Percentiles rank a stretch among this genome's conserved stretches.
Evolutionary conservation across 2,888 invertebrate species (phyloP).

Genomic region (Hemicrepidius hirtus): DNA sequence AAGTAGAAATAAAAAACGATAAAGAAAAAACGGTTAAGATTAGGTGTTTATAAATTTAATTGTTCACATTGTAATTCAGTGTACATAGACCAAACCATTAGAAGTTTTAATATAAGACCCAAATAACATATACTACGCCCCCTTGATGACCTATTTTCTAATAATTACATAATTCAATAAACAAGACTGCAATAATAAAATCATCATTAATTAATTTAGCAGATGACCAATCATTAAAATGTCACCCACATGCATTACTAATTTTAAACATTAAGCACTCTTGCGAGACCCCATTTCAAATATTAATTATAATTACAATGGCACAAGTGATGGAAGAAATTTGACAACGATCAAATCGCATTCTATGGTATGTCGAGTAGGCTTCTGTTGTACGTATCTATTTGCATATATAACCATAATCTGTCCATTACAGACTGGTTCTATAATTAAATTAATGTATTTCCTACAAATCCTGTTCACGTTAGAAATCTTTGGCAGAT

Average conservation of each 20-base stretch:
- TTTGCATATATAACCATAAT: slow-evolving; percentile 54
- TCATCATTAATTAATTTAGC: neutral
- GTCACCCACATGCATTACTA: slow-evolving; percentile 16
- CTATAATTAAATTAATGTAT: slow-evolving; percentile 54
- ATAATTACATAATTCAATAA: neutral
- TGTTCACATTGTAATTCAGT: no score
- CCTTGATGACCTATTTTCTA: no score
- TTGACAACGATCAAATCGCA: slow-evolving; percentile 14
- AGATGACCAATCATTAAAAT: slow-evolving; percentile 8
- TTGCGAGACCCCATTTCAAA: slow-evolving; percentile 8
- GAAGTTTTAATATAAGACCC: no score
- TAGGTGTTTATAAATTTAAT: no score
- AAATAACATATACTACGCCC: no score
- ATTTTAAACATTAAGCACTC: slow-evolving; percentile 2
- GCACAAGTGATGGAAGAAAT: slow-evolving; percentile 1
- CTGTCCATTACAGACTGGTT: slow-evolving; percentile 50
- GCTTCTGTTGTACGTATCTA: slow-evolving; percentile 7
- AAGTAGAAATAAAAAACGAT: no score
- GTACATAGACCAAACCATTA: no score
- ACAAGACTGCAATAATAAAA: neutral
- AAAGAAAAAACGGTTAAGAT: no score
- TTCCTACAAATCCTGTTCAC: slow-evolving; percentile 24
- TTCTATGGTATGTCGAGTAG: slow-evolving; percentile 3
- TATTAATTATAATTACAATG: slow-evolving; percentile 13
- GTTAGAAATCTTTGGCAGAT: slow-evolving; percentile 33